A percentile compares a stretch with the other conserved stretches of the same genome.
Conservation (phyloP, 2,888 invertebrate species). For the Megamerina dolium region DNA sequence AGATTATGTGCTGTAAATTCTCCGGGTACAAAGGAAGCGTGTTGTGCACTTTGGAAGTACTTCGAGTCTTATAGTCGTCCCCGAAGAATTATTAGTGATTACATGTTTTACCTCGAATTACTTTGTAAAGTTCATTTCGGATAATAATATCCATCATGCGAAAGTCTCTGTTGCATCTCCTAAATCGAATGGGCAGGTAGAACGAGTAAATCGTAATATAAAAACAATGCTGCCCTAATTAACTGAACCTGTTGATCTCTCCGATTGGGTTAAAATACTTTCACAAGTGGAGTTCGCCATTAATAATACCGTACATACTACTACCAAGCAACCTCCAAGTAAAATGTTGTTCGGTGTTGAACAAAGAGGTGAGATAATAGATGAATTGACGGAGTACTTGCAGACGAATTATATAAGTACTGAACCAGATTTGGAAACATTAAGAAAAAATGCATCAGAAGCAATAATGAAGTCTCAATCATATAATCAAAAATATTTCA, state of each 20-base stretch:
- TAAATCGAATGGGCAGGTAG: slow-evolving; percentile 15
- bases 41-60: neutral
- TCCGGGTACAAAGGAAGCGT: neutral
- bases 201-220: slow-evolving; percentile 13
- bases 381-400: slow-evolving; percentile 8
- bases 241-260: slow-evolving; percentile 10
- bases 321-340: slow-evolving; percentile 11
- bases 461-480: no score
- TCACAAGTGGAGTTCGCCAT: slow-evolving; percentile 12
- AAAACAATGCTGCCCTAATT: slow-evolving; percentile 12
- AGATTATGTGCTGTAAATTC: slow-evolving; percentile 6
- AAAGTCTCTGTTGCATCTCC: slow-evolving; percentile 13
- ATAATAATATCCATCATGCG: slow-evolving; percentile 14
- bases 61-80: neutral
- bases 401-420: no score
- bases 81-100: neutral
- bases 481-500: no score
- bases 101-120: slow-evolving; percentile 14
- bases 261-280: slow-evolving; percentile 11
- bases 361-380: slow-evolving; percentile 10
- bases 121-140: slow-evolving; percentile 8
- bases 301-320: slow-evolving; percentile 11
- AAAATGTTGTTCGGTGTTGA: slow-evolving; percentile 14
- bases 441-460: no score
- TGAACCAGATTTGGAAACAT: no score